Base-by-base conservation (phyloP, 2,113 vertebrate genomes). In the Sebastes fasciatus region DNA sequence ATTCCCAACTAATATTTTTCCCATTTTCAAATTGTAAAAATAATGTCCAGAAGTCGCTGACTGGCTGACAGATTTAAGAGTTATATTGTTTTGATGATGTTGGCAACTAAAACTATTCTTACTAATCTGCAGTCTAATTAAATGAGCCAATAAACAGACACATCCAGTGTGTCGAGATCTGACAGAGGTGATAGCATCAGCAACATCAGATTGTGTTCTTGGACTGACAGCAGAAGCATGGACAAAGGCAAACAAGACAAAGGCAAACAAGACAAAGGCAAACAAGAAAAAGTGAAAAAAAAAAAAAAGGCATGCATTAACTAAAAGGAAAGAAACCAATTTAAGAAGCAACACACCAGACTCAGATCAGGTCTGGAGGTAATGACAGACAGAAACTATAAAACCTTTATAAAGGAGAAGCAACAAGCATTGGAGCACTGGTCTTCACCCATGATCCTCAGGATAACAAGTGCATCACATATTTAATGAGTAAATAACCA, bases 251-350 rank as follows among this genome's bases (percentile, higher is more conserved):
- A n/a, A n/a, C n/a, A n/a, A n/a, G n/a, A n/a, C n/a, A n/a, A n/a
- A n/a, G n/a, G n/a, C n/a, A n/a, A n/a, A n/a, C n/a, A n/a, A n/a
- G 13, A 34, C 77, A 63, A 79, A 66, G 17, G 75, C 74, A 73
- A 74, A 81, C 70, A 26, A 85, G 8, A 26, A n/a, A 67, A 21
- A 11, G 16, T 40, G 8, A 10, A 43, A 58, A 5, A 58, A 26
- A 3, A 68, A 14, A n/a, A 42, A 9, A 21, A 7, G 42, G 17
- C 74, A 80, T 70, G 64, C 71, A 82, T 26, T 5, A 54, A 62
- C 42, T 1, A 49, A 65, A 68, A 82, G 26, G 9, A 54, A 7
- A 45, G 42, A 5, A 62, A 74, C 54, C 8, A 51, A 10, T 76
- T 60, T 60, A 17, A 74, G 13, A 60, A 79, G 26, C 40, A 49